Evolutionary conservation across 2,888 invertebrate genomes (phyloP).

Genomic region (Patella pellucida): DNA sequence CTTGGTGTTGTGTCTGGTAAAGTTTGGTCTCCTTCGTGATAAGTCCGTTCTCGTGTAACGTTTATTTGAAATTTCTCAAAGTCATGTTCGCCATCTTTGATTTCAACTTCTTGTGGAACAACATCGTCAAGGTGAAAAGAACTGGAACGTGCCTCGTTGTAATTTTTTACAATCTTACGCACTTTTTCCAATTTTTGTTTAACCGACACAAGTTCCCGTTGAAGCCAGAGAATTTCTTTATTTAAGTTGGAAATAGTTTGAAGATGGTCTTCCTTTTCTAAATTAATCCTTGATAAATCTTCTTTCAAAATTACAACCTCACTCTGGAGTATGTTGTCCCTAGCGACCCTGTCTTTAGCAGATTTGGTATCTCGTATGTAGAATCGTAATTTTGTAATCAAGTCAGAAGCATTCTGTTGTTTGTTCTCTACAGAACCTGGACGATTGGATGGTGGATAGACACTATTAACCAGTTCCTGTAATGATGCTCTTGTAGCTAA

Average conservation of each 20-base stretch:
- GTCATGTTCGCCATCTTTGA: background rate
- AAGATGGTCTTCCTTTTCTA: background rate
- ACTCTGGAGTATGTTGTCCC: background rate
- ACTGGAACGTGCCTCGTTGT: conserved; percentile 50
- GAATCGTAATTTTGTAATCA: background rate
- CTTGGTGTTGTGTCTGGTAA: background rate
- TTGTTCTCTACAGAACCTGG: background rate
- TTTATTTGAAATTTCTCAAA: conserved; percentile 3
- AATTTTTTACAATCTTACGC: conserved; percentile 48
- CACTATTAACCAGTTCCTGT: conserved; percentile 43
- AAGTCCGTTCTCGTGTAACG: conserved; percentile 42
- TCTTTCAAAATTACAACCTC: background rate
- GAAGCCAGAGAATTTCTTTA: conserved; percentile 46
- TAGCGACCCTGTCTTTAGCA: background rate
- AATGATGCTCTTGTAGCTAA: conserved; percentile 43
- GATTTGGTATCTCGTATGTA: background rate
- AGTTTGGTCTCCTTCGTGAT: conserved; percentile 52
- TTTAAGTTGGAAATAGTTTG: conserved; percentile 14
- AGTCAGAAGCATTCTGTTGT: background rate
- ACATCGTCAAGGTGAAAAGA: conserved; percentile 52
- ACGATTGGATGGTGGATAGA: background rate
- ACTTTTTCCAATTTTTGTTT: conserved; percentile 47
- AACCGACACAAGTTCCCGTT: conserved; percentile 43
- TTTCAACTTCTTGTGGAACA: conserved; percentile 27
- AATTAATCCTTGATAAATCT: background rate